A percentile compares a stretch with the other conserved stretches of the same genome.
These are phyloP conservation scores for Lordiphosa mommai DNA, from an alignment of 1,140 invertebrate genomes.

Conservation along the genomic window DNA sequence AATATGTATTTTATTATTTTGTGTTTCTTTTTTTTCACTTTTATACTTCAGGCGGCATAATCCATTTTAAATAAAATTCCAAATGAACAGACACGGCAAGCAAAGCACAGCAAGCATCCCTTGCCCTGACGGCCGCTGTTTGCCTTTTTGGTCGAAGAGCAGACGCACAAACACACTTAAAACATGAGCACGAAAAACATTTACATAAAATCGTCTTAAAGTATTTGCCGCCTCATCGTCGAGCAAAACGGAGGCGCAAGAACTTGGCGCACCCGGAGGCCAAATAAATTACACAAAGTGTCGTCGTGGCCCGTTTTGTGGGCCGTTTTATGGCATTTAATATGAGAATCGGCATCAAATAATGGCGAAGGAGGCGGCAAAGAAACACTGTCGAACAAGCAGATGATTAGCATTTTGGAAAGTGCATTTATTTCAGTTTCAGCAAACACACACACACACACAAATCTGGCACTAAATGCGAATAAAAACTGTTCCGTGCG, in stretches of 20 bases:
- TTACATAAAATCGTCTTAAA: conserved; percentile 78
- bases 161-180: conserved; percentile 68
- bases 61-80: conserved; percentile 78
- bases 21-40: conserved; percentile 17
- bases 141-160: conserved; percentile 57
- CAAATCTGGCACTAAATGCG: conserved; percentile 44
- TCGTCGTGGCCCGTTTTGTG: conserved; percentile 61
- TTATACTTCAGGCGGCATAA: conserved; percentile 46
- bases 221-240: conserved; percentile 73
- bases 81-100: conserved; percentile 67
- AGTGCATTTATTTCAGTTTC: conserved; percentile 40
- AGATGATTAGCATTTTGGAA: conserved; percentile 26
- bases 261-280: conserved; percentile 57
- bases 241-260: conserved; percentile 4
- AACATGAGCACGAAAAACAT: conserved; percentile 77
- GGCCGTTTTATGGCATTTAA: conserved; percentile 70
- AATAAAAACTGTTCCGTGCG: conserved; percentile 39
- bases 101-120: conserved; percentile 41
- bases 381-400: conserved; percentile 11
- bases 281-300: conserved; percentile 74
- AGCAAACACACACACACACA: conserved; percentile 1
- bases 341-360: conserved; percentile 30
- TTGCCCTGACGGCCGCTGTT: conserved; percentile 35
- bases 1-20: conserved; percentile 42
- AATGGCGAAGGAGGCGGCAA: not conserved